These are phyloP conservation scores for Pteria penguin DNA, from an alignment of 2,888 invertebrate genomes.

Conservation along the genomic window DNA sequence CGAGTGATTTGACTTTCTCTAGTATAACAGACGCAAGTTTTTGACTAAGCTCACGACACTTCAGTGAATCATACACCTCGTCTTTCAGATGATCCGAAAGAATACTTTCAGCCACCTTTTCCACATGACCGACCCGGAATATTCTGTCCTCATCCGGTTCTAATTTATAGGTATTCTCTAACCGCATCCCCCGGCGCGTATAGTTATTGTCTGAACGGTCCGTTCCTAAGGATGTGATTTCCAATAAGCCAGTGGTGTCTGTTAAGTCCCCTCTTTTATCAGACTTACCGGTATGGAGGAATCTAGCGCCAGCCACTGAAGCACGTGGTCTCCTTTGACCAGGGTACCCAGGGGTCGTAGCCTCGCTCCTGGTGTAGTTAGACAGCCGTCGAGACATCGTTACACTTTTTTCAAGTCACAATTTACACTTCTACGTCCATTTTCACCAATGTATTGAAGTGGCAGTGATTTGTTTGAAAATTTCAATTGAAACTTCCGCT, in stretches of 20 bases:
- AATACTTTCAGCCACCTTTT: constrained; percentile 51
- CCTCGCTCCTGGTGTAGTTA: constrained; percentile 27
- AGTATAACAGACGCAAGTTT: constrained; percentile 66
- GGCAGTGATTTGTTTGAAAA: too few species aligned
- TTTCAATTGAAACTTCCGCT: too few species aligned
- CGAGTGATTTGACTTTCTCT: constrained; percentile 65
- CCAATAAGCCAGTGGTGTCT: constrained; percentile 52
- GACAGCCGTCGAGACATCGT: constrained; percentile 32
- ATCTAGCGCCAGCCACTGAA: constrained; percentile 21
- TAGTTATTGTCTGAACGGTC: constrained; percentile 37
- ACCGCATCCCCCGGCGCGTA: constrained; percentile 17
- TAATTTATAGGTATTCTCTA: constrained; percentile 54
- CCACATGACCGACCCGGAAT: constrained; percentile 47
- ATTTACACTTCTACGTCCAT: too few species aligned
- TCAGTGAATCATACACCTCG: constrained; percentile 61
- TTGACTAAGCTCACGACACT: constrained; percentile 69
- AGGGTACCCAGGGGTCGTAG: constrained; percentile 27
- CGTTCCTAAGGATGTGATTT: constrained; percentile 50
- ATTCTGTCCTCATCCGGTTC: constrained; percentile 44
- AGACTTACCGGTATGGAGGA: background rate
- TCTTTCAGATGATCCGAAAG: constrained; percentile 56
- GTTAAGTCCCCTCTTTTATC: constrained; percentile 11
- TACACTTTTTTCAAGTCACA: too few species aligned
- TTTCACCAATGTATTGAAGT: too few species aligned
- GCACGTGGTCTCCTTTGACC: constrained; percentile 8